A percentile compares a stretch with the other conserved stretches of the same genome.
Evolutionary conservation across 2,113 vertebrate species (phyloP).

Genomic region (Sardina pilchardus): DNA sequence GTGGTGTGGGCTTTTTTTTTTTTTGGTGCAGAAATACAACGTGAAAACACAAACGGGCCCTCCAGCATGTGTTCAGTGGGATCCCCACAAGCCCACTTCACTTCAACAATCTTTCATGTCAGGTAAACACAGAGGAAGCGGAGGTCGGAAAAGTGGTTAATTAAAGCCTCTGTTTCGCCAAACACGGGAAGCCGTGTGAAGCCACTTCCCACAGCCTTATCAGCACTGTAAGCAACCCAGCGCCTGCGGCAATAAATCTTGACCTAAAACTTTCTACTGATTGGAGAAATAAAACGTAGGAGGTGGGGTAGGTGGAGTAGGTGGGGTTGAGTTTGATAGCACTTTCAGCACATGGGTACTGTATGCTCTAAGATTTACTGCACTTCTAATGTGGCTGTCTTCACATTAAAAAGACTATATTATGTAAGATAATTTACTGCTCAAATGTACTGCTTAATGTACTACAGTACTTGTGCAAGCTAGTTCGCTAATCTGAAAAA

Average conservation of each 20-base stretch:
- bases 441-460: background rate
- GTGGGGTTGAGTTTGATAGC: background rate
- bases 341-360: background rate
- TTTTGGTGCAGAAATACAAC: background rate
- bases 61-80: constrained; percentile 40
- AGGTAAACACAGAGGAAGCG: constrained; percentile 56
- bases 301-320: background rate
- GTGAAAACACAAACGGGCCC: constrained; percentile 41
- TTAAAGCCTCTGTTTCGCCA: constrained; percentile 60
- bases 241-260: background rate
- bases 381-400: background rate
- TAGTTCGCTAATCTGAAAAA: background rate
- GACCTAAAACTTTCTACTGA: background rate
- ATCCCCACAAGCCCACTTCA: constrained; percentile 34
- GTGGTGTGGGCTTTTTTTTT: constrained; percentile 22
- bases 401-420: background rate
- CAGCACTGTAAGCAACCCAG: background rate
- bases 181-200: constrained; percentile 48
- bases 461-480: background rate
- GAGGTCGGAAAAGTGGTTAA: constrained; percentile 59
- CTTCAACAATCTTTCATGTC: constrained; percentile 48
- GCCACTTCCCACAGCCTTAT: constrained; percentile 28
- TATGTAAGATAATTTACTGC: background rate
- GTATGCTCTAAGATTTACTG: background rate
- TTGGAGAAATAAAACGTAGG: background rate